Evolutionary conservation across 2,797 vertebrate species (phyloP).

Genomic region (Sebastiscus tertius): DNA sequence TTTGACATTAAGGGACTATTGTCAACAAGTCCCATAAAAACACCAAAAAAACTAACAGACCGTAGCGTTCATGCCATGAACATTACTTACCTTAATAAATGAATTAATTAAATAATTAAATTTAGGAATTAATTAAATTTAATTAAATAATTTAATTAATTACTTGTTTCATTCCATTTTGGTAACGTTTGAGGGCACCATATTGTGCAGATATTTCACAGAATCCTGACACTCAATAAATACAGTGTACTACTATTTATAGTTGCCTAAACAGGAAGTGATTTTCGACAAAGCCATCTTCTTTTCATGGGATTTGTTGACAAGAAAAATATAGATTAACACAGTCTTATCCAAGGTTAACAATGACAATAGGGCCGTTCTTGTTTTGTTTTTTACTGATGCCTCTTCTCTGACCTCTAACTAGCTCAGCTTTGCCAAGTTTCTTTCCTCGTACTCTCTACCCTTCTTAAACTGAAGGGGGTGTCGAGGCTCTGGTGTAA

Average conservation of each 20-base stretch:
- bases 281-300: neutral
- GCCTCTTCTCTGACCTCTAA: constrained; percentile 5
- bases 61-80: neutral
- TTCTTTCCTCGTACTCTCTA: neutral
- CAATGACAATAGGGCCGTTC: neutral
- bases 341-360: neutral
- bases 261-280: neutral
- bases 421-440: neutral
- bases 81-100: too few relatives aligned
- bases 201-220: neutral
- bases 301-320: neutral
- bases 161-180: neutral
- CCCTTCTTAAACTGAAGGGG: neutral
- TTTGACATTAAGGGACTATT: neutral
- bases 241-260: neutral
- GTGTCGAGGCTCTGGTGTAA: constrained; percentile 23
- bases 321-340: neutral
- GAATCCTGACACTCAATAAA: neutral
- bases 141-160: too few relatives aligned
- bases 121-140: too few relatives aligned
- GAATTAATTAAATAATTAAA: too few relatives aligned
- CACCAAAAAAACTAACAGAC: too few relatives aligned
- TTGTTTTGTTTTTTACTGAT: neutral
- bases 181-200: neutral
- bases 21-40: neutral